Percentiles rank a stretch among this genome's conserved stretches.
These are phyloP conservation scores for Solenopsis fugax DNA, from an alignment of 1,140 invertebrate genomes.

Conservation along the genomic window DNA sequence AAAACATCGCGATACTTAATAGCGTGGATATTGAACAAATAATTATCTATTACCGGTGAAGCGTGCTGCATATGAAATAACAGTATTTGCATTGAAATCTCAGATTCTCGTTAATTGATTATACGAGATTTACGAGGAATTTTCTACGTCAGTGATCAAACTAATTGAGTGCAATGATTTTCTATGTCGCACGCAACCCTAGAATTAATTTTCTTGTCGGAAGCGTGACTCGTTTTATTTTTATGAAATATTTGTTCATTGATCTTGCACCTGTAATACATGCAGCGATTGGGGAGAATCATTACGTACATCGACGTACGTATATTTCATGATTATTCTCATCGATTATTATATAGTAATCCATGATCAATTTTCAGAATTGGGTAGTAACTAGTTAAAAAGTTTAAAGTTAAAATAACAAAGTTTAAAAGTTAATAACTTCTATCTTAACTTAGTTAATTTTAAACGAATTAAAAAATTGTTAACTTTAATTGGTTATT, in stretches of 20 bases:
- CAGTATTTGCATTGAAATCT: neutral
- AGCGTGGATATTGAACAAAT: neutral
- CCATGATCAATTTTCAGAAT: neutral
- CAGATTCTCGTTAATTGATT: constrained; percentile 27
- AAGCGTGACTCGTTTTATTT: constrained; percentile 10
- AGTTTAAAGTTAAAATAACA: too few relatives aligned
- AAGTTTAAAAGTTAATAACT: too few relatives aligned
- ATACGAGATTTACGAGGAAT: neutral
- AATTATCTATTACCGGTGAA: constrained; percentile 3
- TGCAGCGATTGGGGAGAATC: neutral
- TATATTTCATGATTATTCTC: neutral
- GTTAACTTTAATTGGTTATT: too few relatives aligned
- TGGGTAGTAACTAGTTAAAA: too few relatives aligned
- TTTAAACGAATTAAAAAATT: too few relatives aligned
- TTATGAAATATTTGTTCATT: constrained; percentile 1
- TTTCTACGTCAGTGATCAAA: constrained; percentile 28
- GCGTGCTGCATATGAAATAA: neutral
- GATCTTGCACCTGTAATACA: neutral
- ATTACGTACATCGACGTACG: neutral
- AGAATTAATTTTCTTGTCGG: constrained; percentile 42
- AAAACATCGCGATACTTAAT: neutral
- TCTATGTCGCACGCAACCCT: constrained; percentile 17
- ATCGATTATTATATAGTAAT: neutral
- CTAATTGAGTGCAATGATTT: constrained; percentile 43
- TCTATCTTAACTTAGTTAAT: too few relatives aligned